Conservation (phyloP, 2,888 invertebrate species). For the Cactoblastis cactorum region DNA sequence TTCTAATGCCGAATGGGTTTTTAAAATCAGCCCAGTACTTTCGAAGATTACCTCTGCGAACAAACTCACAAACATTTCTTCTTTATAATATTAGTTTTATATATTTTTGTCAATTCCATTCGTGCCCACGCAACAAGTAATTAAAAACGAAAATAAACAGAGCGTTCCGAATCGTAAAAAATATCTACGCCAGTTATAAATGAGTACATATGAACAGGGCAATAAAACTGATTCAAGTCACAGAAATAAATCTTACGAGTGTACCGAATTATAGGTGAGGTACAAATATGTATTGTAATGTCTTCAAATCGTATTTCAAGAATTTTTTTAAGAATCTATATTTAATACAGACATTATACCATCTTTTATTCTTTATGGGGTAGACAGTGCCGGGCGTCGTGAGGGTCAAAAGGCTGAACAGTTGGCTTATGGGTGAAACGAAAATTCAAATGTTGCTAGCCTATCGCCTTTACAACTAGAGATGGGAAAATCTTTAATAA, state of each 20-base stretch:
- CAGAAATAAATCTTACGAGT: conserved; percentile 73
- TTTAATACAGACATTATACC: too few species aligned
- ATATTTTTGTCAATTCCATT: conserved; percentile 68
- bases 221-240: conserved; percentile 76
- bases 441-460: too few species aligned
- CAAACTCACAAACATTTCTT: too few species aligned
- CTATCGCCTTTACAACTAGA: too few species aligned
- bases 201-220: conserved; percentile 75
- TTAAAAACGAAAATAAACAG: conserved; percentile 80
- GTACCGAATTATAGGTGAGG: conserved; percentile 64
- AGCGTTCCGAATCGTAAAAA: conserved; percentile 75
- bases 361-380: too few species aligned
- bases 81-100: conserved; percentile 47
- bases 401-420: too few species aligned
- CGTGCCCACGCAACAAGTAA: conserved; percentile 72
- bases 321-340: not conserved
- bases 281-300: conserved; percentile 52
- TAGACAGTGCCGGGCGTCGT: too few species aligned
- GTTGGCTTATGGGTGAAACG: too few species aligned
- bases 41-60: too few species aligned
- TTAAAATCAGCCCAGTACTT: too few species aligned
- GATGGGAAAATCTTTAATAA: too few species aligned
- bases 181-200: conserved; percentile 76
- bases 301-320: conserved; percentile 15
- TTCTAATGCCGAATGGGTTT: too few species aligned